These are phyloP conservation scores for Electrona antarctica DNA, from an alignment of 2,113 vertebrate genomes.

Conservation along the genomic window DNA sequence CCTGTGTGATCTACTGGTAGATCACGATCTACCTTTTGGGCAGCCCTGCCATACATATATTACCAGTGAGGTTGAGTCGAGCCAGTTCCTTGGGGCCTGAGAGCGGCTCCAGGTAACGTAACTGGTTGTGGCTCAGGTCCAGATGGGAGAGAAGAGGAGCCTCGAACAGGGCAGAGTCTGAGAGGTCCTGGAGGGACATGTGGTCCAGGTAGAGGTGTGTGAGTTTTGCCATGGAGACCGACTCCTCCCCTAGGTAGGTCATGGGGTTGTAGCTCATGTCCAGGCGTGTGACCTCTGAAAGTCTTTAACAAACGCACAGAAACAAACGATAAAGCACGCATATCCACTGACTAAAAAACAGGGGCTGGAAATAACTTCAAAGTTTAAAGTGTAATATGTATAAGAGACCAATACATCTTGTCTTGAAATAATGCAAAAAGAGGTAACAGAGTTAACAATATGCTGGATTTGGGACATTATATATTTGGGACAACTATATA, in stretches of 20 bases:
- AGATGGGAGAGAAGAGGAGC: slow-evolving; percentile 82
- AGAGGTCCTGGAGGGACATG: slow-evolving; percentile 89
- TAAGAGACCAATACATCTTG: no score
- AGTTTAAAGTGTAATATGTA: no score
- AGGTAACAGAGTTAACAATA: no score
- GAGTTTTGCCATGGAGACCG: slow-evolving; percentile 84
- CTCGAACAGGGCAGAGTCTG: slow-evolving; percentile 76
- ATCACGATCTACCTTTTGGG: no score
- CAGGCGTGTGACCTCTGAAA: slow-evolving; percentile 76
- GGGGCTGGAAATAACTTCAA: no score
- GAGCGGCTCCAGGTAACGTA: slow-evolving; percentile 82
- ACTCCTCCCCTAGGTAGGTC: slow-evolving; percentile 85
- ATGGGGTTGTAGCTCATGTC: slow-evolving; percentile 92
- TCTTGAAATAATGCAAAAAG: no score
- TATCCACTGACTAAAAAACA: no score
- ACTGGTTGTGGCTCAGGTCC: slow-evolving; percentile 89
- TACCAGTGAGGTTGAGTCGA: slow-evolving; percentile 77
- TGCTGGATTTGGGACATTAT: no score
- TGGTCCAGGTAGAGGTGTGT: slow-evolving; percentile 86
- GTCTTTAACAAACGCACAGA: slow-evolving; percentile 52
- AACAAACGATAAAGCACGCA: not conserved
- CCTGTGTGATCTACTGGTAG: no score
- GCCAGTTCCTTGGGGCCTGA: slow-evolving; percentile 71
- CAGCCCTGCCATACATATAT: no score
- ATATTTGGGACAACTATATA: no score